These are phyloP conservation scores for Parascotia fuliginaria DNA, from an alignment of 2,888 invertebrate genomes.

Conservation along the genomic window DNA sequence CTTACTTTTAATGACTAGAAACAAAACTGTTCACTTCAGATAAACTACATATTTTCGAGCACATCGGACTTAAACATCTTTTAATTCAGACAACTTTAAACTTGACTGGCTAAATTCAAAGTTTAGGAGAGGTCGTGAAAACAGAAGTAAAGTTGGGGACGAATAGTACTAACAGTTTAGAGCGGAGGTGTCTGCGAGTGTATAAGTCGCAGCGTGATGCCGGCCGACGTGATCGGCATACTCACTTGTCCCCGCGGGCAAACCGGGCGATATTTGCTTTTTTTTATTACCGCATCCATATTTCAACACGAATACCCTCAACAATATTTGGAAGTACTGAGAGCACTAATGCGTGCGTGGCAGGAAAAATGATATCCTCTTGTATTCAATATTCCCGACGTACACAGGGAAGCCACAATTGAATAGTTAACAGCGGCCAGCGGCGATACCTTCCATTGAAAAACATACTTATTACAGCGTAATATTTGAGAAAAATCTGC, in stretches of 20 bases:
- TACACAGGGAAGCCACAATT: conserved; percentile 51
- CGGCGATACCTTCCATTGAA: conserved; percentile 10
- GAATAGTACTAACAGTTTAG: conserved; percentile 59
- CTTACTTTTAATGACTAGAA: conserved; percentile 8
- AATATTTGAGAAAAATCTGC: background rate
- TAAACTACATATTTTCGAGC: conserved; percentile 16
- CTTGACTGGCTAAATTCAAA: conserved; percentile 24
- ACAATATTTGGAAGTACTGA: conserved; percentile 76
- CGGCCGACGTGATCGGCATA: conserved; percentile 72
- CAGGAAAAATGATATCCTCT: conserved; percentile 67
- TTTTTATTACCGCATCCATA: conserved; percentile 81
- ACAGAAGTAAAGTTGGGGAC: conserved; percentile 52
- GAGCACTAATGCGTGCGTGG: conserved; percentile 78
- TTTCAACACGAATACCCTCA: conserved; percentile 76
- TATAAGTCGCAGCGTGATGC: conserved; percentile 58
- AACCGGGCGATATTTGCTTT: conserved; percentile 73
- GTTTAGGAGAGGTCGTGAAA: conserved; percentile 39
- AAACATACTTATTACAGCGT: conserved; percentile 1
- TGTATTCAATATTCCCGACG: conserved; percentile 61
- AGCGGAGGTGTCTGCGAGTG: conserved; percentile 50
- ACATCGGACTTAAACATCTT: conserved; percentile 19
- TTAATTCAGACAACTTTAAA: conserved; percentile 21
- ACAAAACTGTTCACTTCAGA: conserved; percentile 18
- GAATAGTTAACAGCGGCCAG: conserved; percentile 51
- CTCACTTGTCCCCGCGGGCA: conserved; percentile 57